Conservation (phyloP, 2,888 invertebrate genomes). For the Melitaea athalia region DNA sequence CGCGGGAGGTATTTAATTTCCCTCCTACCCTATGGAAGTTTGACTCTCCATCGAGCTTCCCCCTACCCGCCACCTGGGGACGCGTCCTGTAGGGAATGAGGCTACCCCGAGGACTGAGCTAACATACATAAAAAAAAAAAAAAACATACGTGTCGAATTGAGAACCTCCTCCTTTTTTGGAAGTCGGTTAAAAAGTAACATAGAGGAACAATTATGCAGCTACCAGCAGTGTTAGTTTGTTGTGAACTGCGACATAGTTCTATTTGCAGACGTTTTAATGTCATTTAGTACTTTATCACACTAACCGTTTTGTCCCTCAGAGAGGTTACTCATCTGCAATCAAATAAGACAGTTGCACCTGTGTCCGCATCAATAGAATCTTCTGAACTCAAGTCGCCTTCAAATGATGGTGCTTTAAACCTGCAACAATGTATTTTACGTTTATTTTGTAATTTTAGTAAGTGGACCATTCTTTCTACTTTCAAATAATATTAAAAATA, state of each 20-base stretch:
- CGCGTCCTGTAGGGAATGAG: too few species aligned
- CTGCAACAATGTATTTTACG: slow-evolving; percentile 50
- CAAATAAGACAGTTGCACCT: slow-evolving; percentile 76
- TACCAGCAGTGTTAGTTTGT: background rate
- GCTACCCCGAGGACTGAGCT: too few species aligned
- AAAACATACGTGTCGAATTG: too few species aligned
- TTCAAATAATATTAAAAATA: too few species aligned
- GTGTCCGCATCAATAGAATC: slow-evolving; percentile 72
- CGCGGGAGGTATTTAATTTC: too few species aligned
- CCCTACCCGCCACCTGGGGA: too few species aligned
- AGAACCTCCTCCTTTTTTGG: too few species aligned
- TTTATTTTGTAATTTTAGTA: background rate
- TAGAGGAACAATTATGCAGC: background rate
- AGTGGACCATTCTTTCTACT: background rate
- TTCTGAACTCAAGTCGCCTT: slow-evolving; percentile 61
- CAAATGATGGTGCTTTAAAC: slow-evolving; percentile 75
- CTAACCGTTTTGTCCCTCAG: slow-evolving; percentile 72
- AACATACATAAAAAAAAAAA: too few species aligned
- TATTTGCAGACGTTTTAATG: background rate
- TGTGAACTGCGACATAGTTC: slow-evolving; percentile 3
- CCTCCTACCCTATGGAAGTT: too few species aligned
- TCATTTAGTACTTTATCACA: slow-evolving; percentile 2
- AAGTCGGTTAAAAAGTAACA: background rate
- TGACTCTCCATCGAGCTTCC: too few species aligned
- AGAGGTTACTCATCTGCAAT: slow-evolving; percentile 77